Evolutionary conservation across 2,797 vertebrate genomes (phyloP).

Genomic region (Microcaecilia unicolor): DNA sequence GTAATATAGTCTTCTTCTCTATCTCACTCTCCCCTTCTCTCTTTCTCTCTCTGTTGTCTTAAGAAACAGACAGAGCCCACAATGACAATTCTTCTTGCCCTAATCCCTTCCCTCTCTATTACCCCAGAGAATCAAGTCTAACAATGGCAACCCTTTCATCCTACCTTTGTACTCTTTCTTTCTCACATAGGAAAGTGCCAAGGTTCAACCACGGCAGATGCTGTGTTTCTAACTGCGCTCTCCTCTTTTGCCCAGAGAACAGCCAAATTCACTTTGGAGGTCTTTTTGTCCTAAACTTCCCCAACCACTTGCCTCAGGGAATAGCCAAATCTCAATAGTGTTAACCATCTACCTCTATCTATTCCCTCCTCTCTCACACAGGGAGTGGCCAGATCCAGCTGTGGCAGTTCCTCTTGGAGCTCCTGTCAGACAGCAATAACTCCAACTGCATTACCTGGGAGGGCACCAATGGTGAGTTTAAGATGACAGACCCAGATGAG

Average conservation of each 20-base stretch:
- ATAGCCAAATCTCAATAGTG: too few species aligned
- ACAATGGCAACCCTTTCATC: too few species aligned
- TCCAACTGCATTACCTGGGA: constrained; percentile 71
- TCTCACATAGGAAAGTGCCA: too few species aligned
- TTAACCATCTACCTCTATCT: not conserved
- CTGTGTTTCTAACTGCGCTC: too few species aligned
- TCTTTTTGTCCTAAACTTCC: not conserved
- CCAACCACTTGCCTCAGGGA: too few species aligned
- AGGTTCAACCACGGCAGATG: not conserved
- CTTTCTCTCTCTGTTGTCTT: too few species aligned
- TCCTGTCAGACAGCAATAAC: constrained; percentile 66
- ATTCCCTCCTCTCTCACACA: constrained; percentile 5
- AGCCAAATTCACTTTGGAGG: not conserved
- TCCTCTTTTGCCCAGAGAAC: not conserved
- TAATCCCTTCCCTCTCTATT: not conserved
- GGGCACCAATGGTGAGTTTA: constrained; percentile 74
- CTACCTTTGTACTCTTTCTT: too few species aligned
- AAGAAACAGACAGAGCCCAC: not conserved
- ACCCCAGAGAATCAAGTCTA: too few species aligned
- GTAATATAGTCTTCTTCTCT: too few species aligned
- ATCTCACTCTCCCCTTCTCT: too few species aligned
- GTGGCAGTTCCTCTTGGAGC: constrained; percentile 77
- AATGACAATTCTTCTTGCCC: not conserved
- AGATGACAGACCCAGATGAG: constrained; percentile 77
- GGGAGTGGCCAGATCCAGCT: constrained; percentile 79